These are phyloP conservation scores for Odocoileus hemionus DNA, from an alignment of 2,113 vertebrate species.

Conservation along the genomic window DNA sequence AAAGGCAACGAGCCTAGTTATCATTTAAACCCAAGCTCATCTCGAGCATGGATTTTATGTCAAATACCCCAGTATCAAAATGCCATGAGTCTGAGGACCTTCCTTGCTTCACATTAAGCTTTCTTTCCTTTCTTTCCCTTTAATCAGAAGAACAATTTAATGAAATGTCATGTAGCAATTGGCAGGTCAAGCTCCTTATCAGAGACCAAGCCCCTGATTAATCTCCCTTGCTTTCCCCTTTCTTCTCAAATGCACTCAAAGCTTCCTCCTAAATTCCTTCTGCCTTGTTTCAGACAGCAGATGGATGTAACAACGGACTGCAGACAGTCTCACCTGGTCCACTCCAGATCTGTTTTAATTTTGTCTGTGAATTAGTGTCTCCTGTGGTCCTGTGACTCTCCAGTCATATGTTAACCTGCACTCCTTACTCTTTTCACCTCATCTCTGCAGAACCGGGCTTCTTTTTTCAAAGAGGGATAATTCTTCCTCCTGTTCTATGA, in stretches of 20 bases:
- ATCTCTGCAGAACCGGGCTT: neutral
- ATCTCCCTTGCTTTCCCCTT: neutral
- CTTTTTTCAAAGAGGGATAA: neutral
- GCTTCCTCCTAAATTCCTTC: neutral
- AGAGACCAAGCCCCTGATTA: neutral
- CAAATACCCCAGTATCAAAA: neutral
- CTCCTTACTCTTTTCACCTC: neutral
- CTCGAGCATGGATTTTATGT: neutral
- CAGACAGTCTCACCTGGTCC: neutral
- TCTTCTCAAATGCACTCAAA: neutral
- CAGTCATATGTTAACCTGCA: neutral
- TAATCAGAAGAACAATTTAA: neutral
- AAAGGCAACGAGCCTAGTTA: neutral
- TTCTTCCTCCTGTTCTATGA: neutral
- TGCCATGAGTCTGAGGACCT: neutral
- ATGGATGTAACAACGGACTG: neutral
- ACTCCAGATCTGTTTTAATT: neutral
- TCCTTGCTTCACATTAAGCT: neutral
- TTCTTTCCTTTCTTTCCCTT: neutral
- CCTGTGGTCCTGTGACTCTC: neutral
- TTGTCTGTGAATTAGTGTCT: neutral
- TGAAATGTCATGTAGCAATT: neutral
- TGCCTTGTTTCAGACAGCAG: neutral
- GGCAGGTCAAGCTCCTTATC: neutral
- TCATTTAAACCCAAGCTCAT: neutral